Conservation (phyloP, 2,888 invertebrate genomes). For the Limnephilus lunatus region DNA sequence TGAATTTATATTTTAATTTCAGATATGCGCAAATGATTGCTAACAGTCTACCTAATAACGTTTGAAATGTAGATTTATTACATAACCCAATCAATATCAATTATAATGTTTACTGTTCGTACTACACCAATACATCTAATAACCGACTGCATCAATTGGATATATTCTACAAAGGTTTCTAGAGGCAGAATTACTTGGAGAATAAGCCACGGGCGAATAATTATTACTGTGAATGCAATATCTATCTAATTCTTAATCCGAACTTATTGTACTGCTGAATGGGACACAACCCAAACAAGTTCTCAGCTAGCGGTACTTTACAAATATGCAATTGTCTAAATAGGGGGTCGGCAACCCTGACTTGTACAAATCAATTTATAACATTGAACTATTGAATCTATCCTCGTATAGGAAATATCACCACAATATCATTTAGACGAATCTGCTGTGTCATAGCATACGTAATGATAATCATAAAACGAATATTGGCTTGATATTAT, state of each 20-base stretch:
- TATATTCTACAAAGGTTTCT: neutral
- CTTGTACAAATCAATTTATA: neutral
- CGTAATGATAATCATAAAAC: neutral
- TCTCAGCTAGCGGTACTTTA: constrained; percentile 32
- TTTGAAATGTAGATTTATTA: neutral
- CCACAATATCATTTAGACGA: neutral
- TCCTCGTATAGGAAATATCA: neutral
- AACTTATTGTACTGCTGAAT: constrained; percentile 23
- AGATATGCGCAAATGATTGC: neutral
- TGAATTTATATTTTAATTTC: neutral
- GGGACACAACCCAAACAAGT: constrained; percentile 32
- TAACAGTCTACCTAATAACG: neutral
- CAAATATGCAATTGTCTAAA: constrained; percentile 27
- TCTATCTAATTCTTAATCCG: constrained; percentile 28
- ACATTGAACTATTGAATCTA: too few relatives aligned
- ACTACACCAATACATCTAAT: neutral
- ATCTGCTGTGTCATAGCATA: neutral
- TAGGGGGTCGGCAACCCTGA: neutral
- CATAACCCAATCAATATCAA: neutral
- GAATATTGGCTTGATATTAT: too few relatives aligned
- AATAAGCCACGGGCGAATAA: constrained; percentile 19
- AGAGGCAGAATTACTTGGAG: neutral
- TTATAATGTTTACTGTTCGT: neutral
- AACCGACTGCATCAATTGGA: neutral
- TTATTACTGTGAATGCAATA: constrained; percentile 34